Evolutionary conservation across 2,797 vertebrate genomes (phyloP).

Genomic region (Limosa lapponica): DNA sequence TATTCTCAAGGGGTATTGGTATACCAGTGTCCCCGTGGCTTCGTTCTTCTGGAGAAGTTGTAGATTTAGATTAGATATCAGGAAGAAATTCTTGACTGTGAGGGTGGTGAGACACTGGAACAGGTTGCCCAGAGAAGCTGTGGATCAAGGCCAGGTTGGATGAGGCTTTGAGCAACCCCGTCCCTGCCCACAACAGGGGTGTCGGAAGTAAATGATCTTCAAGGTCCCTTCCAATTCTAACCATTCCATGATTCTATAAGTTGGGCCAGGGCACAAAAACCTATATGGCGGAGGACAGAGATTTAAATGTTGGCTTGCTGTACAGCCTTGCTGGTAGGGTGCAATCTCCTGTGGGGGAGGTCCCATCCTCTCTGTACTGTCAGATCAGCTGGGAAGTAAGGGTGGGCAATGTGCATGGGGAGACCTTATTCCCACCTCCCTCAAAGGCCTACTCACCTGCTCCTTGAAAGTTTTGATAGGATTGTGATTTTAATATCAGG

Average conservation of each 20-base stretch:
- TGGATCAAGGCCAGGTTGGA: background rate
- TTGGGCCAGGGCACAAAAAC: background rate
- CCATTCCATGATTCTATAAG: background rate
- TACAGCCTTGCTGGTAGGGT: background rate
- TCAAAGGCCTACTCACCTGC: background rate
- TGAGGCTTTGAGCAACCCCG: background rate
- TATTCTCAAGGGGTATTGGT: background rate
- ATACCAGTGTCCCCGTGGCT: accelerated
- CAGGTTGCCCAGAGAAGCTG: background rate
- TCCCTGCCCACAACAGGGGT: background rate
- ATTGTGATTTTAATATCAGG: background rate
- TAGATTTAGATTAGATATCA: background rate
- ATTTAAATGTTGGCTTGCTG: background rate
- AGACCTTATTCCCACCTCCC: background rate
- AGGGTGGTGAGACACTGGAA: background rate
- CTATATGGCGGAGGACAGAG: background rate
- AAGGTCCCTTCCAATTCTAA: background rate
- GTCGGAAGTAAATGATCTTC: background rate
- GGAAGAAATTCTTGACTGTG: background rate
- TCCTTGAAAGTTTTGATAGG: background rate
- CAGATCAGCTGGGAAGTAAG: background rate
- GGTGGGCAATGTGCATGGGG: background rate
- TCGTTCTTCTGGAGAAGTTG: background rate
- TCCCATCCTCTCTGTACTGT: background rate
- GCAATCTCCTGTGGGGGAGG: background rate